Conservation (phyloP, 2,113 vertebrate genomes). For the Antennarius striatus region DNA sequence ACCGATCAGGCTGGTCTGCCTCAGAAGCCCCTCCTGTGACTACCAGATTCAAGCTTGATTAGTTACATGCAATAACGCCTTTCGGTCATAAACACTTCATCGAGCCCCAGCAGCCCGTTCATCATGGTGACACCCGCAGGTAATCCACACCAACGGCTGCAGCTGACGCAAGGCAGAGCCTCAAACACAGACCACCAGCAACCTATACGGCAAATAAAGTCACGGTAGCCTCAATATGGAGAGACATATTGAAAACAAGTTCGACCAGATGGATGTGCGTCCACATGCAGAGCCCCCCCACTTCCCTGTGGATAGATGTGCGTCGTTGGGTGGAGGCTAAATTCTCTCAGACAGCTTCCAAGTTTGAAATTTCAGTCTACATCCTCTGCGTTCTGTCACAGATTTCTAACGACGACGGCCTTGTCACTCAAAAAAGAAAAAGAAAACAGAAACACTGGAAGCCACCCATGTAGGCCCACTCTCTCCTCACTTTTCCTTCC, state of each 20-base stretch:
- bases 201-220: slow-evolving; percentile 6
- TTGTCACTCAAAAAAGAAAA: slow-evolving; percentile 69
- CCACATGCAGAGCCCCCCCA: neutral
- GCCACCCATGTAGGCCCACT: slow-evolving; percentile 70
- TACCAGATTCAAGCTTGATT: slow-evolving; percentile 64
- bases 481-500: slow-evolving; percentile 56
- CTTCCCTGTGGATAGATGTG: slow-evolving; percentile 6
- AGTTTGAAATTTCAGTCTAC: slow-evolving; percentile 47
- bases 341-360: slow-evolving; percentile 31
- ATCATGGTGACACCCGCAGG: slow-evolving; percentile 79
- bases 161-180: slow-evolving; percentile 65
- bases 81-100: slow-evolving; percentile 80
- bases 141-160: slow-evolving; percentile 72
- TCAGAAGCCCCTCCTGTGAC: slow-evolving; percentile 47
- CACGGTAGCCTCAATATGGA: neutral
- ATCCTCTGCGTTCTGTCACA: slow-evolving; percentile 60
- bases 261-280: neutral
- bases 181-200: slow-evolving; percentile 51
- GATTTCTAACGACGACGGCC: slow-evolving; percentile 49
- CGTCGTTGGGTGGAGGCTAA: neutral
- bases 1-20: slow-evolving; percentile 25
- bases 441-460: slow-evolving; percentile 51
- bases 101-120: slow-evolving; percentile 65
- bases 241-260: neutral
- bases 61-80: slow-evolving; percentile 82